phyloP scores from a whole-genome alignment of 53 echinoderm and acorn worm genomes.

The Pentamera pediparva region DNA sequence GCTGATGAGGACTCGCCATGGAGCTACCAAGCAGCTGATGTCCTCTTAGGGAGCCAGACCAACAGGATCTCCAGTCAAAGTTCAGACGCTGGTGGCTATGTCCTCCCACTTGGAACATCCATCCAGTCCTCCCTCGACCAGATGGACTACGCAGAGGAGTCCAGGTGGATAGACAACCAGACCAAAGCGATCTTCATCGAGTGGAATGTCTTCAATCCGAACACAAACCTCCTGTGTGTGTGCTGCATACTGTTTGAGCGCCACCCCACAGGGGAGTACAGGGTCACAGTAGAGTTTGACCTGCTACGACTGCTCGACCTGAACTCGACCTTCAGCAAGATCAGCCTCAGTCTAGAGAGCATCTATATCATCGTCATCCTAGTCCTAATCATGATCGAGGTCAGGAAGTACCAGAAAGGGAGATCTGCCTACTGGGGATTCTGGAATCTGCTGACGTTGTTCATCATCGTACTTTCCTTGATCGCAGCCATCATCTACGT shows the following conservation, averaged over 20 bases:
- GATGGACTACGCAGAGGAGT: conserved; percentile 13
- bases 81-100: conserved; percentile 64
- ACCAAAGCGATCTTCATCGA: conserved; percentile 71
- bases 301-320: conserved; percentile 47
- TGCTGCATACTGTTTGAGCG: conserved; percentile 62
- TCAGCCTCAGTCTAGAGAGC: conserved; percentile 63
- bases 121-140: conserved; percentile 8
- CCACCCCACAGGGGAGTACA: conserved; percentile 26
- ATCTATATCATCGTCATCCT: conserved; percentile 56
- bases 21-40: conserved; percentile 44
- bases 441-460: conserved; percentile 63
- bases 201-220: conserved; percentile 74
- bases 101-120: conserved; percentile 42
- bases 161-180: conserved; percentile 55
- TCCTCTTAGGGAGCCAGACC: conserved; percentile 56
- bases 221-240: conserved; percentile 63
- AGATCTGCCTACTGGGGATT: conserved; percentile 54
- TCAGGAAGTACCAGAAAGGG: conserved; percentile 38
- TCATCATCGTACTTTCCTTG: conserved; percentile 51
- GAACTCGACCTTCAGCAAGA: conserved; percentile 44
- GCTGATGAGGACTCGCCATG: conserved; percentile 27
- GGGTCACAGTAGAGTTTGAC: conserved; percentile 43
- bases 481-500: conserved; percentile 50
- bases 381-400: conserved; percentile 55
- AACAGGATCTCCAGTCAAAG: conserved; percentile 12